Evolutionary conservation across 2,797 vertebrate species (phyloP).

Genomic region (Glossophaga mutica): DNA sequence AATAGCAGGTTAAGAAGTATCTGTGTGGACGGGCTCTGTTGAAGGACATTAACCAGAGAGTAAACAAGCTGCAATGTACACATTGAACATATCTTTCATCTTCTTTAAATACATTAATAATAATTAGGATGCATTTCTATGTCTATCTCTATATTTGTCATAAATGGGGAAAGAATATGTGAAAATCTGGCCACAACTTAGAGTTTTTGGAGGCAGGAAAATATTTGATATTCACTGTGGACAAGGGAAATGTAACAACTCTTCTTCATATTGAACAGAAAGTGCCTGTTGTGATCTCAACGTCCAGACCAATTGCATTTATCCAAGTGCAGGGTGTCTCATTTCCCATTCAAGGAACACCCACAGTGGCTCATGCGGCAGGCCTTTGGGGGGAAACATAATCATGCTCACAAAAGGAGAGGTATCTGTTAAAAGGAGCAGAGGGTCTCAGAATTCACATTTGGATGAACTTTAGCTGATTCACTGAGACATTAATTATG

Average conservation of each 20-base stretch:
- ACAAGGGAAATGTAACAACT: background rate
- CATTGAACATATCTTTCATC: background rate
- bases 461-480: background rate
- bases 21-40: background rate
- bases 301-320: background rate
- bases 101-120: constrained; percentile 4
- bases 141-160: background rate
- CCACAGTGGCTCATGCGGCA: background rate
- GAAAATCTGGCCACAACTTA: background rate
- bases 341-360: background rate
- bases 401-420: background rate
- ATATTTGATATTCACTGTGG: background rate
- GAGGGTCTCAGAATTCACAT: constrained; percentile 3
- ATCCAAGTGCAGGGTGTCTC: background rate
- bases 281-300: background rate
- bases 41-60: background rate
- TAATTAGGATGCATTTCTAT: background rate
- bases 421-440: background rate
- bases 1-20: background rate
- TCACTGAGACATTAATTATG: constrained; percentile 6
- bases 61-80: background rate
- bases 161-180: background rate
- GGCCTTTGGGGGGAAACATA: background rate
- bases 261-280: background rate
- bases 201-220: background rate